Conservation (phyloP, 2,797 vertebrate species). For the Peromyscus aztecus region DNA sequence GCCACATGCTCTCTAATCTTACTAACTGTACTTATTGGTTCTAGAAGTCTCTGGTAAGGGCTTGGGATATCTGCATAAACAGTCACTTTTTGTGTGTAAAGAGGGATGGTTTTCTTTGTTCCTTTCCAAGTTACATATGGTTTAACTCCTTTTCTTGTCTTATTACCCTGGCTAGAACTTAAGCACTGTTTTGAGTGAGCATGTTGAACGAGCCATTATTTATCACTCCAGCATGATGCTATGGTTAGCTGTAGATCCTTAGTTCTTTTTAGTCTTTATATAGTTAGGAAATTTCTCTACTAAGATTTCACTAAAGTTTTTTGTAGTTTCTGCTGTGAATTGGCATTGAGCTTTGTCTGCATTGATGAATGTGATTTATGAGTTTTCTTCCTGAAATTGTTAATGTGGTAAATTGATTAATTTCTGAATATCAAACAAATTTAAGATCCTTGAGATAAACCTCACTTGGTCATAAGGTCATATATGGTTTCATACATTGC, state of each 20-base stretch:
- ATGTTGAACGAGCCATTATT: neutral
- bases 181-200: no score
- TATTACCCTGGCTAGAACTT: slow-evolving; percentile 20
- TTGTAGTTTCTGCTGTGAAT: neutral
- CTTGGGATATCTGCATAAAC: neutral
- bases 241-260: neutral
- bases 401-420: neutral
- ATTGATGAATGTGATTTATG: neutral
- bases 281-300: neutral
- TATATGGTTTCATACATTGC: neutral
- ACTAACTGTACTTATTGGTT: neutral
- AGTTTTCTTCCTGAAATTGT: neutral
- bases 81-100: neutral
- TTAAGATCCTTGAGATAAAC: neutral
- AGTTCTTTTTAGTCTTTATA: neutral
- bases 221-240: no score
- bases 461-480: neutral
- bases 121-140: neutral
- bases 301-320: neutral
- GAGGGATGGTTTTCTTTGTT: slow-evolving; percentile 45
- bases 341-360: neutral
- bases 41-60: neutral
- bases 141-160: slow-evolving; percentile 55
- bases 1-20: neutral
- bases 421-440: neutral